Percentiles rank a stretch among this genome's conserved stretches.
These are phyloP conservation scores for Cylloceria caligata DNA, from an alignment of 2,888 invertebrate species.

Conservation along the genomic window DNA sequence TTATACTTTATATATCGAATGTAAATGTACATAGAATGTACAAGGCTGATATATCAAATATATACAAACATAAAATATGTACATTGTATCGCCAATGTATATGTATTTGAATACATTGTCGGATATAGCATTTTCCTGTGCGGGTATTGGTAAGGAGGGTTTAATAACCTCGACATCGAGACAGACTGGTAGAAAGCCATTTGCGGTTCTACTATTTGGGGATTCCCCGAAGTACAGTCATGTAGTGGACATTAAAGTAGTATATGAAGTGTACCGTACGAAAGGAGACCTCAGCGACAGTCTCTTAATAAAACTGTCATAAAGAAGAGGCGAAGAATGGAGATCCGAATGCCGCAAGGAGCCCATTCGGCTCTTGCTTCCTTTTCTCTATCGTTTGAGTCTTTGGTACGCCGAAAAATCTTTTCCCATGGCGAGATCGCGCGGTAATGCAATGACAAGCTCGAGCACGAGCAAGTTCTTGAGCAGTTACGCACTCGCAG, in stretches of 20 bases:
- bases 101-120: too few species aligned
- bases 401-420: conserved; percentile 44
- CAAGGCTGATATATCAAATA: too few species aligned
- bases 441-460: conserved; percentile 43
- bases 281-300: conserved; percentile 39
- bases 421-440: conserved; percentile 46
- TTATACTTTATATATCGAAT: too few species aligned
- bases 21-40: too few species aligned
- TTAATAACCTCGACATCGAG: conserved; percentile 43
- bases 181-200: conserved; percentile 57
- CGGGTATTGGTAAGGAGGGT: conserved; percentile 37
- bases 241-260: neutral
- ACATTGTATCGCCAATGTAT: too few species aligned
- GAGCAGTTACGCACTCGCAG: conserved; percentile 47
- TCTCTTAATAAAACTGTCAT: conserved; percentile 56
- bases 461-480: conserved; percentile 30
- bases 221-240: conserved; percentile 7
- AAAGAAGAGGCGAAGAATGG: conserved; percentile 33
- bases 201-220: conserved; percentile 75
- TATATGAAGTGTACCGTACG: conserved; percentile 26
- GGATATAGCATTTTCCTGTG: too few species aligned
- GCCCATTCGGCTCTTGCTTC: conserved; percentile 14
- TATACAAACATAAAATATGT: too few species aligned
- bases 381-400: conserved; percentile 21
- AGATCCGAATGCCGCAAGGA: conserved; percentile 6